A percentile compares a stretch with the other conserved stretches of the same genome.
phyloP scores from a whole-genome alignment of 1,140 invertebrate species.

The Danaus plexippus region DNA sequence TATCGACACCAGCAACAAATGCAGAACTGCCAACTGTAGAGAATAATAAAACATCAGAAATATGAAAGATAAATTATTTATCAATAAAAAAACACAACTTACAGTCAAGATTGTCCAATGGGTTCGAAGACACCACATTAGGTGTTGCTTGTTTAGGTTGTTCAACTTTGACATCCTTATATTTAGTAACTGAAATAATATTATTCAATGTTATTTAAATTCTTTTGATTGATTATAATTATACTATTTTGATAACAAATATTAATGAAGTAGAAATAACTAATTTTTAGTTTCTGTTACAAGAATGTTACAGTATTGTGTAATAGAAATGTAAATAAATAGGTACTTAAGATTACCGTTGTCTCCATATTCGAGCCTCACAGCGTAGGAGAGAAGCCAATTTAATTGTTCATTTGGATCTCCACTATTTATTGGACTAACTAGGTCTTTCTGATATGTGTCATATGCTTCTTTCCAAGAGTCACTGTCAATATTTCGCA shows the following conservation, averaged over 20 bases:
- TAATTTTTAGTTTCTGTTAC: too few relatives aligned
- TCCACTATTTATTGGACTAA: slow-evolving; percentile 72
- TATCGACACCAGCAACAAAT: slow-evolving; percentile 85
- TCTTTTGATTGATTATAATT: too few relatives aligned
- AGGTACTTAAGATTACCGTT: slow-evolving; percentile 73
- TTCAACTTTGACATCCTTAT: slow-evolving; percentile 77
- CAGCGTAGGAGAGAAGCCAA: slow-evolving; percentile 89
- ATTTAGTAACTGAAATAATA: slow-evolving; percentile 78
- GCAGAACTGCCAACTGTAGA: slow-evolving; percentile 85
- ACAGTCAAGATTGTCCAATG: slow-evolving; percentile 89
- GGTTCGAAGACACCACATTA: slow-evolving; percentile 83
- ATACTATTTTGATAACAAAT: too few relatives aligned
- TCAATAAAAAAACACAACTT: slow-evolving; percentile 62
- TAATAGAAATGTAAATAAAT: too few relatives aligned
- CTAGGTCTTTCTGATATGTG: slow-evolving; percentile 84
- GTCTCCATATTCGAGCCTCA: slow-evolving; percentile 87
- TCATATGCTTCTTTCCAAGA: slow-evolving; percentile 83
- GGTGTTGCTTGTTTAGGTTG: slow-evolving; percentile 73
- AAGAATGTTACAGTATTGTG: too few relatives aligned
- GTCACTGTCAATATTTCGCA: slow-evolving; percentile 76
- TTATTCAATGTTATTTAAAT: too few relatives aligned
- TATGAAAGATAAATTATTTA: slow-evolving; percentile 11
- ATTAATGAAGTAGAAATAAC: too few relatives aligned
- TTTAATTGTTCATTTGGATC: slow-evolving; percentile 78
- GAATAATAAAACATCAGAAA: slow-evolving; percentile 9